Conservation (phyloP, 2,113 vertebrate genomes). For the Alligator mississippiensis region DNA sequence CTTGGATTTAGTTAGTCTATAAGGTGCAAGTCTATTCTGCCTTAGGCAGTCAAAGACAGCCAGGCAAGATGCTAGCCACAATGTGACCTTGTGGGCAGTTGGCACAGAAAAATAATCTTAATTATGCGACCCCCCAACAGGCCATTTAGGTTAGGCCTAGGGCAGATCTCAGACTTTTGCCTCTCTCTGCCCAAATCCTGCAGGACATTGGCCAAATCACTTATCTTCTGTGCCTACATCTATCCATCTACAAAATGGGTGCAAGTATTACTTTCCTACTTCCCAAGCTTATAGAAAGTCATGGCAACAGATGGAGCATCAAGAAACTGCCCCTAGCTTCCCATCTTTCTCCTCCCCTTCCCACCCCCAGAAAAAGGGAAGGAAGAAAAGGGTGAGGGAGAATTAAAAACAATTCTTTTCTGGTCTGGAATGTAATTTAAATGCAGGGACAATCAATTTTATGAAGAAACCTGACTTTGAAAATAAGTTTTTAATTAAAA, state of each 20-base stretch:
- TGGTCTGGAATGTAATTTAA: background rate
- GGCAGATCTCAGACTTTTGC: too few species aligned
- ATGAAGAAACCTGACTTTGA: background rate
- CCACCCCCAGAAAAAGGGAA: background rate
- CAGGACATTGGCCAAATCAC: rapidly evolving
- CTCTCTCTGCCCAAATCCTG: background rate
- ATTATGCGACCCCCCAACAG: too few species aligned
- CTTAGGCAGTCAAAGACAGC: too few species aligned
- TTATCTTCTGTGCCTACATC: background rate
- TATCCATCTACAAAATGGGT: rapidly evolving
- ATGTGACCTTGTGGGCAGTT: too few species aligned
- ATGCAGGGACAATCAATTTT: background rate
- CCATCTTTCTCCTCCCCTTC: background rate
- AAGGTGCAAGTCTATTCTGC: too few species aligned
- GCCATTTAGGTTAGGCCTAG: too few species aligned
- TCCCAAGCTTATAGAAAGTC: rapidly evolving
- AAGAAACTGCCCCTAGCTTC: background rate
- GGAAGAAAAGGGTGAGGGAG: background rate
- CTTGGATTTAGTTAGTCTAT: too few species aligned
- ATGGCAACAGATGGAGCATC: background rate
- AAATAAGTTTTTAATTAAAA: background rate
- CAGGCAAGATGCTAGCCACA: too few species aligned
- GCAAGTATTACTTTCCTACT: rapidly evolving
- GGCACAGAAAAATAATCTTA: too few species aligned
- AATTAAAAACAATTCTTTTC: background rate